A percentile compares a stretch with the other conserved stretches of the same genome.
phyloP scores from a whole-genome alignment of 2,888 invertebrate species.

The Escarpia spicata region DNA sequence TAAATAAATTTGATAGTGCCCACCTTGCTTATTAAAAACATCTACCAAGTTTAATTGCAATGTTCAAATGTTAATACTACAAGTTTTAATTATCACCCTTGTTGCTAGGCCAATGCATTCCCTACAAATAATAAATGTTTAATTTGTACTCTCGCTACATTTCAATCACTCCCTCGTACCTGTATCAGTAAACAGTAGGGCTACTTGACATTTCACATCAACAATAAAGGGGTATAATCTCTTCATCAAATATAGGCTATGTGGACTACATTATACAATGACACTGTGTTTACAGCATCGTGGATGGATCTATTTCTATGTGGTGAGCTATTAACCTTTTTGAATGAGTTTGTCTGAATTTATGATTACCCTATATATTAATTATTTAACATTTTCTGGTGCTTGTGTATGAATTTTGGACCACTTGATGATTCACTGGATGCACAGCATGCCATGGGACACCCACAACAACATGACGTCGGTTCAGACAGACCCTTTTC shows the following conservation, averaged over 20 bases:
- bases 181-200: background rate
- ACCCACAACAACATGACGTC: background rate
- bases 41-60: no score
- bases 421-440: background rate
- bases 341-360: no score
- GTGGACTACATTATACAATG: background rate
- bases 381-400: background rate
- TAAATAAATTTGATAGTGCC: no score
- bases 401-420: background rate
- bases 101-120: no score
- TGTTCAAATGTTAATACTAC: no score
- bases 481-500: background rate
- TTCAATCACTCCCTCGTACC: background rate
- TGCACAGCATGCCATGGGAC: background rate
- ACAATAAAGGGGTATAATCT: background rate
- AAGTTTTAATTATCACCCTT: no score
- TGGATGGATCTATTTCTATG: background rate
- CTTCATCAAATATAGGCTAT: constrained; percentile 10
- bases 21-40: no score
- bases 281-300: background rate
- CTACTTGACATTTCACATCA: background rate
- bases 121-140: no score
- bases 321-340: background rate
- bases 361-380: no score
- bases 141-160: background rate